A percentile compares a stretch with the other conserved stretches of the same genome.
These are phyloP conservation scores for Tapera naevia DNA, from an alignment of 2,797 vertebrate genomes.

Conservation along the genomic window DNA sequence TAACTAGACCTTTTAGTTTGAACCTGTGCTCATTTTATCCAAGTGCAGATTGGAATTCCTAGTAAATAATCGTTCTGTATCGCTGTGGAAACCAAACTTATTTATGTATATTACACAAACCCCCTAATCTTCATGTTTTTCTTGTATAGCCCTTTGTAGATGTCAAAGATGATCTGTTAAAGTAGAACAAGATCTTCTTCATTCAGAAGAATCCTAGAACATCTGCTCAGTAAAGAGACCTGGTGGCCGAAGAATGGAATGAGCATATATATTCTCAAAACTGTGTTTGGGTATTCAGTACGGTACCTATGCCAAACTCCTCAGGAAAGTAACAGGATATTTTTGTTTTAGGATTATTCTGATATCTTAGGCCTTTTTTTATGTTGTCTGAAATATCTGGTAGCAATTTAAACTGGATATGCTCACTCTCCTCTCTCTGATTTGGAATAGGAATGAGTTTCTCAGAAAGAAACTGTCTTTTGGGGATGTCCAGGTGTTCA, in stretches of 20 bases:
- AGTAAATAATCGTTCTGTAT: background rate
- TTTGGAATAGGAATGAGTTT: background rate
- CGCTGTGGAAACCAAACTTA: background rate
- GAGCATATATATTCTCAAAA: background rate
- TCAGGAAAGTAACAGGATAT: constrained; percentile 9
- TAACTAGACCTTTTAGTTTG: background rate
- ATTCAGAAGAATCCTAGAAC: constrained; percentile 1
- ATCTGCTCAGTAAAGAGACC: background rate
- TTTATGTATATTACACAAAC: background rate
- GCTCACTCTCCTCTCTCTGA: background rate
- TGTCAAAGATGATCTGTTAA: background rate
- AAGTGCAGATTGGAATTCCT: background rate
- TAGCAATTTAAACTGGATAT: background rate
- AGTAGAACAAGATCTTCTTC: background rate
- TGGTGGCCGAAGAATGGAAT: background rate
- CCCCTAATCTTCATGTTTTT: background rate
- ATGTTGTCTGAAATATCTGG: background rate
- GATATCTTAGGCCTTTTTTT: background rate
- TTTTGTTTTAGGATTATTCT: constrained; percentile 12
- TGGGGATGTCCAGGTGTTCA: background rate
- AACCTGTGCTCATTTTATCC: background rate
- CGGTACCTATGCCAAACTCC: background rate
- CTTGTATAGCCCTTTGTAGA: background rate
- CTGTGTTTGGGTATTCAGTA: background rate
- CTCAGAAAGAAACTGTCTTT: background rate